These are phyloP conservation scores for Tenualosa thibaudeaui DNA, from an alignment of 2,797 vertebrate species.

Conservation along the genomic window DNA sequence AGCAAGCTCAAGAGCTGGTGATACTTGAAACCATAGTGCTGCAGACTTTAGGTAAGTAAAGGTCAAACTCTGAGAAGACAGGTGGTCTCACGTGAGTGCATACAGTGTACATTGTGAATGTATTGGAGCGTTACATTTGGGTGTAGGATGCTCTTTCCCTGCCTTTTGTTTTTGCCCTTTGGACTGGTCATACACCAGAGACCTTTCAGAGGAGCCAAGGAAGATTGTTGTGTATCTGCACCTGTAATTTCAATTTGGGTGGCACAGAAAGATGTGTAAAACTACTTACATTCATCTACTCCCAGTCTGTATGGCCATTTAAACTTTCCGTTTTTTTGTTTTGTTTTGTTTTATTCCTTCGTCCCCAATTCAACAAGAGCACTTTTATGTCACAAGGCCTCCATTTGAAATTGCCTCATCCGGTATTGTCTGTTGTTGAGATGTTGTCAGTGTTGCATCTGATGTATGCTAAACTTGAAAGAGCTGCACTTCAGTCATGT, in stretches of 20 bases:
- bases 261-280: neutral
- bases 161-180: neutral
- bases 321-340: neutral
- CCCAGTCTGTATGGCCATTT: neutral
- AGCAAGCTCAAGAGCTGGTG: conserved; percentile 99
- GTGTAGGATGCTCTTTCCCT: neutral
- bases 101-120: conserved; percentile 41
- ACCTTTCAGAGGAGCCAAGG: neutral
- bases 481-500: neutral
- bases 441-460: neutral
- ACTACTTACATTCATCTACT: neutral
- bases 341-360: too few relatives aligned
- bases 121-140: conserved; percentile 26
- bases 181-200: conserved; percentile 6
- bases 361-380: neutral
- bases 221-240: neutral
- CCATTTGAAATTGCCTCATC: neutral
- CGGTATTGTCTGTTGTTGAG: neutral
- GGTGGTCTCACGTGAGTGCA: conserved; percentile 35
- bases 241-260: neutral
- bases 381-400: neutral
- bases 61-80: conserved; percentile 62
- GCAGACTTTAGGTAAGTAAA: conserved; percentile 96
- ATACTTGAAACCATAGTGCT: conserved; percentile 99
- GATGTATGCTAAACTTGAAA: neutral